Base-by-base conservation (phyloP, 1,140 invertebrate genomes). In the Bombus superbus region DNA sequence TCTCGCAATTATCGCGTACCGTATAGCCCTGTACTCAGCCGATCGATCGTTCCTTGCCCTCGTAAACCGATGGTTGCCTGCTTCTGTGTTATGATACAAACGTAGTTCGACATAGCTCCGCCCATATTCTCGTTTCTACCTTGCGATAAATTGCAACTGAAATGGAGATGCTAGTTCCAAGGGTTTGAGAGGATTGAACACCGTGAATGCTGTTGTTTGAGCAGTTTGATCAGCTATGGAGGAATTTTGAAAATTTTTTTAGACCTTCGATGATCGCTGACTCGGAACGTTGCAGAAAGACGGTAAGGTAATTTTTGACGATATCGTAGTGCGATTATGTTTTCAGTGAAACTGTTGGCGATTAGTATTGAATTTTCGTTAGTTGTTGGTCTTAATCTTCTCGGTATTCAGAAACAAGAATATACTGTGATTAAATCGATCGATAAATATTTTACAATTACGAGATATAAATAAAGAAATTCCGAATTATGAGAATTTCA, bases 1-100 rank as follows among this genome's bases (percentile, higher is more conserved):
- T 91, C 88, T 81, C 71, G 88, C 82, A 90, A 91, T 91, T 91
- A 92, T 92, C 84, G 68, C 86, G 73, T 79, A 78, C 71, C 74
- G 75, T 76, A 62, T 62, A 71, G 69, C 59, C 42, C 40, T 42
- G 38, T 47, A 85, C 47, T 80, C 38, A 57, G 81, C 89, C 72
- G 86, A 84, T 89, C 79, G 75, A 79, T 86, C 86, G 79, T 85
- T 81, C 10, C 66, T 62, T n/a, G 32, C 40, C 32, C n/a, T 79
- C 72, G 84, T 90, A 88, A 88, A 88, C 62, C 72, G 74, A n/a
- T 64, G 28, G 59, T 40, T 57, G 64, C 44, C 15, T 10, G 32
- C 68, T 38, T 47, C 57, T 35, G 59, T 72, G 73, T 42, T 69
- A 81, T 47, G 68, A 89, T 91, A 88, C 81, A 88, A 76, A 92